Evolutionary conservation across 1,140 invertebrate genomes (phyloP).

Genomic region (Muscidifurax raptorellus): DNA sequence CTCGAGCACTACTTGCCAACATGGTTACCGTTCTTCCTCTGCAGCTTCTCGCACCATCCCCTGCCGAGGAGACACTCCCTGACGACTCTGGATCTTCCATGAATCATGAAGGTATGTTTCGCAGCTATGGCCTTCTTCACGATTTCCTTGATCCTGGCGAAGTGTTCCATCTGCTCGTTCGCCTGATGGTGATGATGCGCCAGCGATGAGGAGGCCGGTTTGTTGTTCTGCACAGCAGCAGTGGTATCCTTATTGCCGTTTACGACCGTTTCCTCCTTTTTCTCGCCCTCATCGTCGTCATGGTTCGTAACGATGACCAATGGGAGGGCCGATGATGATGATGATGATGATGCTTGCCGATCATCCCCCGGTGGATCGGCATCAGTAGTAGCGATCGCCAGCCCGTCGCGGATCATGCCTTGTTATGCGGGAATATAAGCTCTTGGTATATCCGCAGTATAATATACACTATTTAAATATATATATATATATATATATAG

Average conservation of each 20-base stretch:
- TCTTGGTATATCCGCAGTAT: no score
- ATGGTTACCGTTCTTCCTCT: constrained; percentile 56
- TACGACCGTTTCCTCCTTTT: not conserved
- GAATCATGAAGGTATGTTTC: constrained; percentile 72
- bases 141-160: constrained; percentile 65
- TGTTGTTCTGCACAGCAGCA: not conserved
- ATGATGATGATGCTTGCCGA: not conserved
- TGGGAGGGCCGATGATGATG: not conserved
- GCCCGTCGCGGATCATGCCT: not conserved
- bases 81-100: constrained; percentile 68
- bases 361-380: not conserved
- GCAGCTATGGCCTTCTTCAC: constrained; percentile 67
- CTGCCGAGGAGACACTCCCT: constrained; percentile 69
- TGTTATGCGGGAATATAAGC: no score
- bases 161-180: constrained; percentile 58
- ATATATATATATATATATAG: no score
- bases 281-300: no score
- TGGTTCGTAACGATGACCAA: not conserved
- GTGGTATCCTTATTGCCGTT: not conserved
- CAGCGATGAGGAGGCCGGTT: no score
- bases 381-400: not conserved
- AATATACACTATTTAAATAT: no score
- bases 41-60: constrained; percentile 72
- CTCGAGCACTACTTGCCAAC: constrained; percentile 9
- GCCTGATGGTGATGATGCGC: no score